phyloP scores from a whole-genome alignment of 2,888 invertebrate species.

The Ashinkailepas kermadecensis region DNA sequence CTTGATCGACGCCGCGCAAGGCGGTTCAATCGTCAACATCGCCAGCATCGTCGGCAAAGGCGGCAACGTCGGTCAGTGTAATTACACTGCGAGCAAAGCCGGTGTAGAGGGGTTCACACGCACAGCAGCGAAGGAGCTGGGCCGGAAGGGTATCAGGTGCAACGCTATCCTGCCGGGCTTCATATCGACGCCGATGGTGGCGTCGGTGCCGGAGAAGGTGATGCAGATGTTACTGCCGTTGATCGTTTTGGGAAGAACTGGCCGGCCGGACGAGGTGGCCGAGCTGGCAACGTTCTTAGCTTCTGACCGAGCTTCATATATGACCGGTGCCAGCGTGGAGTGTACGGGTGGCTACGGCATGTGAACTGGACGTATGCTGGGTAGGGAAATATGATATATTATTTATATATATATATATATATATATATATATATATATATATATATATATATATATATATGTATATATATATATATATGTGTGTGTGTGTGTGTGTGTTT shows the following conservation, averaged over 20 bases:
- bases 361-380: background rate
- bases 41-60: constrained; percentile 47
- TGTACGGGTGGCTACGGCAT: background rate
- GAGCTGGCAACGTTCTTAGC: constrained; percentile 46
- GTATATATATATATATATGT: too few species aligned
- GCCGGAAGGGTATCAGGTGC: constrained; percentile 44
- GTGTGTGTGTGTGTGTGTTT: too few species aligned
- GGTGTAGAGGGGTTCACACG: constrained; percentile 46
- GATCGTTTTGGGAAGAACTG: constrained; percentile 44
- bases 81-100: constrained; percentile 48
- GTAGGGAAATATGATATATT: too few species aligned
- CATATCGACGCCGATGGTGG: constrained; percentile 46
- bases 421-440: too few species aligned
- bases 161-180: constrained; percentile 47
- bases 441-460: too few species aligned
- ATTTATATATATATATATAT: too few species aligned
- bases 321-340: constrained; percentile 42
- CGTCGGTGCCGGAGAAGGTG: constrained; percentile 41
- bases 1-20: constrained; percentile 44
- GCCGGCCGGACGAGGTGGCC: constrained; percentile 46
- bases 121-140: constrained; percentile 47
- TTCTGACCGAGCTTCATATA: constrained; percentile 46
- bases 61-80: constrained; percentile 44
- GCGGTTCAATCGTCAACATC: constrained; percentile 48
- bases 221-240: constrained; percentile 39